A percentile compares a stretch with the other conserved stretches of the same genome.
Conservation (phyloP, 2,888 invertebrate species). For the Drosophila pegasa region DNA sequence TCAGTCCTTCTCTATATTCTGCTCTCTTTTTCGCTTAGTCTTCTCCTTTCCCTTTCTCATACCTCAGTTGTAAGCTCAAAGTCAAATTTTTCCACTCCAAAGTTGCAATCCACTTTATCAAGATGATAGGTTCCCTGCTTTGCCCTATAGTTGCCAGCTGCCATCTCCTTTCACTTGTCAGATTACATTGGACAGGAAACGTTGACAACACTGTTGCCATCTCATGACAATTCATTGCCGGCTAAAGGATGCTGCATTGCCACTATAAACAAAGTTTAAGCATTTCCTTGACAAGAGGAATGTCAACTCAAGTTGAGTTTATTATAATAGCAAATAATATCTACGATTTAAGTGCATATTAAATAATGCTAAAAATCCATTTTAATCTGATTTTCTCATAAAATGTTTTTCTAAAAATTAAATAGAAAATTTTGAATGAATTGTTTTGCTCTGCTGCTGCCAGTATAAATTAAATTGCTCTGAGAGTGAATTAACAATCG, state of each 20-base stretch:
- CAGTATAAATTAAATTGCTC: background rate
- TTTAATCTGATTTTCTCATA: background rate
- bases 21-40: no score
- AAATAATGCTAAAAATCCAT: background rate
- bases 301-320: background rate
- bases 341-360: background rate
- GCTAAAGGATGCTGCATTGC: background rate
- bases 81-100: no score
- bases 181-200: no score
- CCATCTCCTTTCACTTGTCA: no score
- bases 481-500: background rate
- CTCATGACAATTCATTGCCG: background rate
- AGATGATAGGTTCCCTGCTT: no score
- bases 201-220: background rate
- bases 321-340: background rate
- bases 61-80: no score
- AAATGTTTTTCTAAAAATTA: background rate
- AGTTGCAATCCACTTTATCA: no score
- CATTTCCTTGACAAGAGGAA: background rate
- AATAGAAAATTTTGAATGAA: background rate
- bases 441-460: background rate
- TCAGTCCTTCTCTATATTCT: no score
- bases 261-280: background rate
- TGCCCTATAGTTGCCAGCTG: no score
- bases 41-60: no score